Evolutionary conservation across 2,797 vertebrate species (phyloP).

Genomic region (Morelia viridis): DNA sequence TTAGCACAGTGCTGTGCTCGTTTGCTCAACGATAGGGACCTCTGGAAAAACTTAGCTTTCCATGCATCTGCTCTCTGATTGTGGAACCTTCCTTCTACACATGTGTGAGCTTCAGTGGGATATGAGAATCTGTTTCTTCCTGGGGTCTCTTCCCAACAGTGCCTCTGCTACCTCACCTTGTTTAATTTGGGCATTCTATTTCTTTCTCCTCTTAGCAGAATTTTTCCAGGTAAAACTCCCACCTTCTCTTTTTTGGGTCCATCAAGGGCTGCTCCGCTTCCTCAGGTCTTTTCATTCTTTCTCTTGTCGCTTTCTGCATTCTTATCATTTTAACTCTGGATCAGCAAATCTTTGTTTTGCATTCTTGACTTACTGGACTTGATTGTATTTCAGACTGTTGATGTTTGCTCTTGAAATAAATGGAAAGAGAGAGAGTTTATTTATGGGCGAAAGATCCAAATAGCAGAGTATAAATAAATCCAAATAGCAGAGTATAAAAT

Average conservation of each 20-base stretch:
- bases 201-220: background rate
- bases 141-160: background rate
- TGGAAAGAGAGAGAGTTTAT: background rate
- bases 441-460: background rate
- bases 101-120: background rate
- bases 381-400: background rate
- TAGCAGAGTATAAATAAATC: background rate
- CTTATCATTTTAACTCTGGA: background rate
- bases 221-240: background rate
- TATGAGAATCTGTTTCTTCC: background rate
- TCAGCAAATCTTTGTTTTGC: background rate
- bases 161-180: background rate
- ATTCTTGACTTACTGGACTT: background rate
- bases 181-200: background rate
- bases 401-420: background rate
- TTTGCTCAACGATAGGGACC: background rate
- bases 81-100: background rate
- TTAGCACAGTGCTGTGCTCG: background rate
- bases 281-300: background rate
- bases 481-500: background rate
- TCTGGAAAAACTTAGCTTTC: background rate
- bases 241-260: background rate
- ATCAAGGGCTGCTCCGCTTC: background rate
- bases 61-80: background rate
- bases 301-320: background rate